Percentiles rank a stretch among this genome's conserved stretches.
These are phyloP conservation scores for Dyspetes luteomarginatus DNA, from an alignment of 2,888 invertebrate species.

Conservation along the genomic window DNA sequence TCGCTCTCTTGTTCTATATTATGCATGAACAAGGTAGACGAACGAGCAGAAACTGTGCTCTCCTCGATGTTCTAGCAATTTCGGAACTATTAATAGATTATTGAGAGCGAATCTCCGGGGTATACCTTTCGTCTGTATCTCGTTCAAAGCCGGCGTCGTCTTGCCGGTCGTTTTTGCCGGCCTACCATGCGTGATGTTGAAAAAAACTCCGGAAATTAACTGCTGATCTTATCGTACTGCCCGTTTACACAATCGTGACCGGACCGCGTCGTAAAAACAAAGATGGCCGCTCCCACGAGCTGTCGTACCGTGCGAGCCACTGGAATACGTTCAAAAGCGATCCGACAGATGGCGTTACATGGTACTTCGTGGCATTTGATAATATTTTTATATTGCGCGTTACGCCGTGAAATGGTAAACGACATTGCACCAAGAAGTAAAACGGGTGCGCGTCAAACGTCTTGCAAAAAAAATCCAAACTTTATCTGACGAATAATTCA, in stretches of 20 bases:
- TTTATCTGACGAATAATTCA: constrained; percentile 13
- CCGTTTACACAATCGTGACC: not conserved
- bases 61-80: constrained; percentile 26
- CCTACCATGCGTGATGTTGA: not conserved
- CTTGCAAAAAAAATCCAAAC: constrained; percentile 14
- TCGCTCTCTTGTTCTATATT: too few relatives aligned
- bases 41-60: constrained; percentile 3
- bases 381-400: not conserved
- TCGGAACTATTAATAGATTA: constrained; percentile 33
- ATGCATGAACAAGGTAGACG: not conserved
- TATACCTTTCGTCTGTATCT: constrained; percentile 12
- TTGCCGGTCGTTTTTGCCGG: constrained; percentile 6
- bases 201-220: not conserved
- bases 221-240: not conserved
- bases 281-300: constrained; percentile 5
- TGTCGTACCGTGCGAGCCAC: not conserved
- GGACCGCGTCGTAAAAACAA: not conserved
- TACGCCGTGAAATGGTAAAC: not conserved
- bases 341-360: constrained; percentile 12
- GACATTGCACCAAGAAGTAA: not conserved
- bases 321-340: not conserved
- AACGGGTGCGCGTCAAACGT: constrained; percentile 39
- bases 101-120: constrained; percentile 5
- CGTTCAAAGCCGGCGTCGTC: constrained; percentile 5
- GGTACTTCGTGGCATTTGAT: not conserved